Evolutionary conservation across 2,888 invertebrate species (phyloP).

Genomic region (Odontocolon sp.): DNA sequence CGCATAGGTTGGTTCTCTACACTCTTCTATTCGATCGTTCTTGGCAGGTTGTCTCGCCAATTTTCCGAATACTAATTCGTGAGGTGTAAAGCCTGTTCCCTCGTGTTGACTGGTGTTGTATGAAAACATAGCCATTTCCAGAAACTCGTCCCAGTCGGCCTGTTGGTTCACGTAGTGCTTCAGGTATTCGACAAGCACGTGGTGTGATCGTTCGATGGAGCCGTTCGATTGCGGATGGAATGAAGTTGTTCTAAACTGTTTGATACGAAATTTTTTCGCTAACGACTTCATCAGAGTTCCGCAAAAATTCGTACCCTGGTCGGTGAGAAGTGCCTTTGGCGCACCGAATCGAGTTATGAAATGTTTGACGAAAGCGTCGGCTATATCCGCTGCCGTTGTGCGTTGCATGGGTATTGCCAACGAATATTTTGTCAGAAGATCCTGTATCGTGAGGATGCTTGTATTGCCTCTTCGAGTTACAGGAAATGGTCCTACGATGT

Average conservation of each 20-base stretch:
- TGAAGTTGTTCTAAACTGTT: slow-evolving; percentile 33
- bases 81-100: slow-evolving; percentile 50
- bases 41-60: slow-evolving; percentile 13
- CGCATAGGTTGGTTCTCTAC: slow-evolving; percentile 1
- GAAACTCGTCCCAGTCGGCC: slow-evolving; percentile 43
- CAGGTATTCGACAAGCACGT: slow-evolving; percentile 55
- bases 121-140: slow-evolving; percentile 51
- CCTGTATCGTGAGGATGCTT: slow-evolving; percentile 53
- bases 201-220: slow-evolving; percentile 55
- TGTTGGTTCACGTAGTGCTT: slow-evolving; percentile 46
- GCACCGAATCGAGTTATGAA: slow-evolving; percentile 44
- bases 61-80: slow-evolving; percentile 56
- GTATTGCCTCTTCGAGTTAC: slow-evolving; percentile 40
- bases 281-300: slow-evolving; percentile 39
- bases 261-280: slow-evolving; percentile 44
- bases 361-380: slow-evolving; percentile 21
- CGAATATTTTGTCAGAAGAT: slow-evolving; percentile 48
- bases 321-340: slow-evolving; percentile 43
- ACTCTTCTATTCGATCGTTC: not conserved
- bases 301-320: slow-evolving; percentile 49
- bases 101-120: slow-evolving; percentile 56
- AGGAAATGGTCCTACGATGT: slow-evolving; percentile 58
- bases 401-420: slow-evolving; percentile 28
- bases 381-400: slow-evolving; percentile 18
- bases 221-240: slow-evolving; percentile 55